Base-by-base conservation (phyloP, 1,140 invertebrate species). In the Euborellia annulipes region DNA sequence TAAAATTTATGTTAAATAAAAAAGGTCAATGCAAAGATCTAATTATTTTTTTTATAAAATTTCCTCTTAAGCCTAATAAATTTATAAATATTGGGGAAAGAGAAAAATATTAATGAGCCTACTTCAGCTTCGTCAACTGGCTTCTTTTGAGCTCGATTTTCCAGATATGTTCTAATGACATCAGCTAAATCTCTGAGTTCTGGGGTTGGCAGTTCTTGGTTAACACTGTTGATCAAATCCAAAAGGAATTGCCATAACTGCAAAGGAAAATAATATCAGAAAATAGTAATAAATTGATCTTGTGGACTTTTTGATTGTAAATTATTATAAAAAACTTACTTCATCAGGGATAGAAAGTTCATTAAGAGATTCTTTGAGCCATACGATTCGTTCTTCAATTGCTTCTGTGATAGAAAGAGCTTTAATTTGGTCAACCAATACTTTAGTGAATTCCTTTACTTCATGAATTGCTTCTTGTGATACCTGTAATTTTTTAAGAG, bases 141-240 rank as follows among this genome's bases (percentile, higher is more conserved):
- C 55, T 1, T 72, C 46, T 36, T 56, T 56, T 27, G 23, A 11
- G 11, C 23, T 27, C 23, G 23, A 11, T 78, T 79, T 36, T 71
- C 58, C 3, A 79, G 49, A 55, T 84, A 85, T 20, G 69, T 58
- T 19, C 64, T 61, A 22, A 71, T 53, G 2, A 61, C 58, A 32
- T 67, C 62, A 9, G 72, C 54, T 45, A 82, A 64, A n/a, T 68
- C 62, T 51, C 65, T 68, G 2, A 70, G 50, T 49, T 79, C 75
- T 8, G 71, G 62, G 2, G 70, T 73, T 2, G 76, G 75, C 30
- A 77, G 44, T 7, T 70, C 43, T 3, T 62, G 58, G 36, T 70
- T 71, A 8, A 72, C 16, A 0, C 64, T 58, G 0, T 62, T 58
- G 34, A 67, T 59, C 3, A 69, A 36, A 32, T 77, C 71, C 18